Base-by-base conservation (phyloP, 1,140 invertebrate species). In the Cydia pomonella region DNA sequence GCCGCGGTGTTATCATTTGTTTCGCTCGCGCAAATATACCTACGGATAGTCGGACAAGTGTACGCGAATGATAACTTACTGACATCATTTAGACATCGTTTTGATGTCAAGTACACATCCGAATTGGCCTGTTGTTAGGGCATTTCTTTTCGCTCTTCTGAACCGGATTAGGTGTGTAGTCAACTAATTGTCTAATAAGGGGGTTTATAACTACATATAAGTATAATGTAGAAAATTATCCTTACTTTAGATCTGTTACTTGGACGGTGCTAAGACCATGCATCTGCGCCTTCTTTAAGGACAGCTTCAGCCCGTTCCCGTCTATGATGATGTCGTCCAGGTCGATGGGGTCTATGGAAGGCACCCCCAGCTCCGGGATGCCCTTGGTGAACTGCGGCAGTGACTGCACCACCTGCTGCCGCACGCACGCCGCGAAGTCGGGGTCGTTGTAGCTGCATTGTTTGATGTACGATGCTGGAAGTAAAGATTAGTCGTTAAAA, bases 381-480 rank as follows among this genome's bases (percentile, higher is more conserved):
- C 94, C 94, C 25, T 92, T 90, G 0, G 90, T 86, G 72, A 94
- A 92, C 44, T 84, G 47, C 1, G 93, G 91, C 25, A 93, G 84
- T 62, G 92, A 84, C 0, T 79, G 80, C 27, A 89, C 85, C 18
- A 94, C 90, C 75, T 93, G 87, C 73, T 90, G 81, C 62, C 84
- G 86, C 1, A 94, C 76, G 76, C 94, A 95, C 25, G 86, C 79
- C 10, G 82, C 78, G 10, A 94, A 80, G 0, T 93, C 83, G 4
- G 88, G 82, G 62, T 92, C 90, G 4, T 86, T 82, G 18, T 89
- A 80, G 9, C 84, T 76, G 82, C 94, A 95, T 21, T 90, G 84
- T 71, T 88, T 86, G 3, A 94, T 92, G 84, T 93, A 94, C 16
- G 89, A 81, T 4, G 94, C 94, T 95, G 87, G 23, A 93, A 94